phyloP scores from a whole-genome alignment of 2,888 invertebrate genomes.

The Synergus gifuensis region DNA sequence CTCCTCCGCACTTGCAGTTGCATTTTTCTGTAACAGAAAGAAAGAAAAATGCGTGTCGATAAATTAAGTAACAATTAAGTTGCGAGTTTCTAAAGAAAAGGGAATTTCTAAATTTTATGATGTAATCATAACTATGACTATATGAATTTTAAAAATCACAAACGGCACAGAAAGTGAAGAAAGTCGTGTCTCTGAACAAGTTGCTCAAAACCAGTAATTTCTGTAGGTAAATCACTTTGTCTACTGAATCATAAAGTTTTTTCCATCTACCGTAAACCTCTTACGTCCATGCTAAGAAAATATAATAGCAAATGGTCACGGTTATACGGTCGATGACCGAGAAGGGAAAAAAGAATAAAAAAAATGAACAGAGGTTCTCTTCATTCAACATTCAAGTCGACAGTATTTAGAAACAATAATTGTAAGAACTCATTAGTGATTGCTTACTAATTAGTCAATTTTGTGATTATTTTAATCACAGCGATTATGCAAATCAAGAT shows the following conservation, averaged over 20 bases:
- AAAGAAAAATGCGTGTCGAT: conserved; percentile 31
- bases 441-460: not conserved
- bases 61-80: not conserved
- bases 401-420: conserved; percentile 38
- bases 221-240: conserved; percentile 5
- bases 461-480: conserved; percentile 14
- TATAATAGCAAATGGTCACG: conserved; percentile 45
- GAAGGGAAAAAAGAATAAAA: not conserved
- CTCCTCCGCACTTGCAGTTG: conserved; percentile 64
- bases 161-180: conserved; percentile 8
- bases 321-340: conserved; percentile 44
- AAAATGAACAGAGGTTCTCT: conserved; percentile 29
- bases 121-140: not conserved
- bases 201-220: conserved; percentile 5
- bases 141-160: not conserved
- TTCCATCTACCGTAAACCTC: not conserved
- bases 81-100: not conserved
- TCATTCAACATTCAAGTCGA: conserved; percentile 25
- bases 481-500: not conserved
- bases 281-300: not conserved
- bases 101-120: not conserved
- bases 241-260: not conserved
- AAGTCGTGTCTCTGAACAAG: not conserved
- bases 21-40: conserved; percentile 68
- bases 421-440: not conserved